Base-by-base conservation (phyloP, 2,797 vertebrate genomes). In the Acipenser ruthenus region DNA sequence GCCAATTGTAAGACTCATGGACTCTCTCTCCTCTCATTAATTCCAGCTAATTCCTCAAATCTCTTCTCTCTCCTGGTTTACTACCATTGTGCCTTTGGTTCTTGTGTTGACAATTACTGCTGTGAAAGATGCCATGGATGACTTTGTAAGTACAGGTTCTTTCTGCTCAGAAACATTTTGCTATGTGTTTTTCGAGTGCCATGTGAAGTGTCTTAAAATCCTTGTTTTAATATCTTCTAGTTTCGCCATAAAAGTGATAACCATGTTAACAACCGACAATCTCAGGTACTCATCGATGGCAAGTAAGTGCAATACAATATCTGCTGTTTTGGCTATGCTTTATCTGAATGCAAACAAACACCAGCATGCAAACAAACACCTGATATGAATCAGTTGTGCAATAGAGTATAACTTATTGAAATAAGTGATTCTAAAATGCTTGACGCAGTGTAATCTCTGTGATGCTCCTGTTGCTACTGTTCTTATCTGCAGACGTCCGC, bases 31-130 rank as follows among this genome's bases (percentile, higher is more conserved):
- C 60, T 71, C 12, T 65, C n/a, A 73, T 10, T 71, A 51, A 61
- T 76, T 78, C 23, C 66, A 93, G 93, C 72, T 94, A 69, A 94
- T 94, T 73, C 93, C 92, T 68, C 85, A 84, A 73, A 89, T 93
- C 72, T 93, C 93, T 66, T 94, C 92, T 49, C 80, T 94, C 74
- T 91, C 90, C 63, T 94, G 91, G 91, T 93, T 93, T 84, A 93
- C 92, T 15, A 93, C 92, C 70, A 87, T 93, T 7, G 91, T 94
- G 82, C 92, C 91, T 86, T 86, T 95, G 86, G 87, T 91, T 67
- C 72, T 94, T 73, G 93, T 94, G 73, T 82, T 95, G 73, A 80
- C 81, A 1, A 89, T 94, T 81, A 93, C 92, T 6, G 92, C 89
- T 66, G 88, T 93, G 18, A 94, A 94, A 76, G 92, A 94, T 61